These are phyloP conservation scores for Silurus lanzhouensis DNA, from an alignment of 2,797 vertebrate genomes.

Conservation along the genomic window DNA sequence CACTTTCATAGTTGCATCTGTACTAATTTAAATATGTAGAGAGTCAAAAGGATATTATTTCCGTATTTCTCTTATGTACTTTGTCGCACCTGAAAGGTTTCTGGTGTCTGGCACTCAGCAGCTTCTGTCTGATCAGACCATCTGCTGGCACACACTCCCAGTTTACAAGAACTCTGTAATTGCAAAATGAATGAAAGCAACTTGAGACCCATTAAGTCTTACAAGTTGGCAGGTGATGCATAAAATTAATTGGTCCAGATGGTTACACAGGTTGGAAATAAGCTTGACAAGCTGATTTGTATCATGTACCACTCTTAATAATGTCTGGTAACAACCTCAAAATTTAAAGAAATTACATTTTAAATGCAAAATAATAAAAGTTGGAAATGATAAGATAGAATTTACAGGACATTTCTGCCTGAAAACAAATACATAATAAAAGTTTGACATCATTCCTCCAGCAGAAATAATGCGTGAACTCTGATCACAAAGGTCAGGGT, in stretches of 20 bases:
- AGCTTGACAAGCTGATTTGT: slow-evolving; percentile 21
- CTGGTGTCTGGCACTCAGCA: slow-evolving; percentile 21
- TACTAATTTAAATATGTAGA: not conserved
- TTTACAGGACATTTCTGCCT: not conserved
- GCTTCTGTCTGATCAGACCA: slow-evolving; percentile 1
- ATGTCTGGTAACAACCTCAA: not conserved
- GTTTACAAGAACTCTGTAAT: not conserved
- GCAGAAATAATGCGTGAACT: not conserved
- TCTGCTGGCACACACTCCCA: slow-evolving; percentile 8
- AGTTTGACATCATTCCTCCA: not conserved
- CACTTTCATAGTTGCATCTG: not conserved
- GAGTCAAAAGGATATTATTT: not conserved
- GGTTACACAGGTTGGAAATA: slow-evolving; percentile 9
- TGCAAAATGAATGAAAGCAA: slow-evolving; percentile 30
- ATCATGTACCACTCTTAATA: not conserved
- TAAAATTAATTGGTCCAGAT: not conserved
- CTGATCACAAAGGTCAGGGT: not conserved
- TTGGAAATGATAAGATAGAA: not conserved
- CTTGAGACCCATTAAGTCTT: slow-evolving; percentile 33
- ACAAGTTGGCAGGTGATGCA: slow-evolving; percentile 24
- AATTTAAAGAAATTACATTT: not conserved
- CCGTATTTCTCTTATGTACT: not conserved
- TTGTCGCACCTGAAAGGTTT: not conserved
- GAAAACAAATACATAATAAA: not conserved
- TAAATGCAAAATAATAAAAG: slow-evolving; percentile 7